A percentile compares a stretch with the other conserved stretches of the same genome.
Evolutionary conservation across 2,888 invertebrate genomes (phyloP).

Genomic region (Drosophila nr. fundita): DNA sequence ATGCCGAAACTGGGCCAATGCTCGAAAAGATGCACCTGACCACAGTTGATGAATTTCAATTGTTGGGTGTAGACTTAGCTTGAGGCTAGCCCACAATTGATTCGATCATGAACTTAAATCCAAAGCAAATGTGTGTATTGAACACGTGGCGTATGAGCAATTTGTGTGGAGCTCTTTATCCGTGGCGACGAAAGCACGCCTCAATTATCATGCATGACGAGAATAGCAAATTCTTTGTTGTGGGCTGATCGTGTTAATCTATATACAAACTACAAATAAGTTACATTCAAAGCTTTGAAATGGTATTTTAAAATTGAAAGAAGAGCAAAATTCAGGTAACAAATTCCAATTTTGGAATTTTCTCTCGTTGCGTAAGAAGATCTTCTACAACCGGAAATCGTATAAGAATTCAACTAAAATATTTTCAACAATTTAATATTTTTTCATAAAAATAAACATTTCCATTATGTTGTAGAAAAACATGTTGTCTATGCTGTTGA

Average conservation of each 20-base stretch:
- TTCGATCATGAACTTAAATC: slow-evolving; percentile 73
- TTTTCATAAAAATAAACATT: no score
- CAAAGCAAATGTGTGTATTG: slow-evolving; percentile 8
- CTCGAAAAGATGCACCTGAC: slow-evolving; percentile 55
- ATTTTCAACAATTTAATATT: neutral
- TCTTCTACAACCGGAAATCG: neutral
- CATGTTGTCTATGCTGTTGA: neutral
- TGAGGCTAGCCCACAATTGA: slow-evolving; percentile 52
- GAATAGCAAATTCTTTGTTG: neutral
- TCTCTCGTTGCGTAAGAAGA: no score
- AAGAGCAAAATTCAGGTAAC: neutral
- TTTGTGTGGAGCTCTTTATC: slow-evolving; percentile 4
- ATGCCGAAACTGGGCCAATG: slow-evolving; percentile 30
- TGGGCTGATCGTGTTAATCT: neutral
- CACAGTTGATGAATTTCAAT: slow-evolving; percentile 31
- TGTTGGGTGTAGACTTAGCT: slow-evolving; percentile 27
- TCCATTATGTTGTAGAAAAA: neutral
- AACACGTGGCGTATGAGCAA: slow-evolving; percentile 50
- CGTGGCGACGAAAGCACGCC: neutral
- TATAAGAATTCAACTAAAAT: neutral
- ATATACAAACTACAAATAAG: neutral
- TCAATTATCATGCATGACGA: neutral
- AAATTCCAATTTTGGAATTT: no score
- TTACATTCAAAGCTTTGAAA: neutral
- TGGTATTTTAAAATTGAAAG: fast-evolving